Base-by-base conservation (phyloP, 2,797 vertebrate genomes). In the Dromococcyx pavoninus region DNA sequence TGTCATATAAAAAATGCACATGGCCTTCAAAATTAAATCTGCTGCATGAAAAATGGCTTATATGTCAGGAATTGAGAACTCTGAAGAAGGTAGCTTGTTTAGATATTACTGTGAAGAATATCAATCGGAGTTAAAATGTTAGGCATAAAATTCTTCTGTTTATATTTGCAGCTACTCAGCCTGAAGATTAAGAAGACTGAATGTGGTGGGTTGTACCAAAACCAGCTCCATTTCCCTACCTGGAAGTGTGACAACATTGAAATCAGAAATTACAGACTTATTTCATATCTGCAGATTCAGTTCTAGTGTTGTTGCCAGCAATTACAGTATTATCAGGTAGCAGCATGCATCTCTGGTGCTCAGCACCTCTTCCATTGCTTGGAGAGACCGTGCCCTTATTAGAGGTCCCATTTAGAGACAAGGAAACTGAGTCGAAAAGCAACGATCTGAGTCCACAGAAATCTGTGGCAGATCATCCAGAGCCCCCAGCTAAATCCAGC, bases 11-110 rank as follows among this genome's bases (percentile, higher is more conserved):
- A 66, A 91, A 94, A 93, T 54, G 60, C 74, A 76, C 62, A 57
- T 48, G 60, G 53, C 76, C 86, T 46, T 53, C 71, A 91, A 88
- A 96, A 93, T 79, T 82, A 82, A 78, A 86, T 87, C 75, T 88
- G 76, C 70, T 73, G 75, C 89, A 93, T 89, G 78, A 96, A 89
- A 87, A 89, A 71, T 46, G 73, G 79, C 71, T 81, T 84, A 32
- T 76, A 39, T 73, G 70, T 79, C 88, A 95, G 67, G 70, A 88
- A 73, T 7, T 80, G 48, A 69, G 79, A 33, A 43, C 51, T 85
- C 61, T 1, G 30, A 74, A 77, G 61, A 74, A 83, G 32, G 58
- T 37, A 35, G 41, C 37, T 89, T 89, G 64, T 92, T 93, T 92
- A 67, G 89, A 65, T 56, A 70, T 54, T 81, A 28, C 43, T 84